Evolutionary conservation across 2,888 invertebrate genomes (phyloP), one percentile per base, ranked within the genome.

Genomic region (Ctenicera cuprea): DNA sequence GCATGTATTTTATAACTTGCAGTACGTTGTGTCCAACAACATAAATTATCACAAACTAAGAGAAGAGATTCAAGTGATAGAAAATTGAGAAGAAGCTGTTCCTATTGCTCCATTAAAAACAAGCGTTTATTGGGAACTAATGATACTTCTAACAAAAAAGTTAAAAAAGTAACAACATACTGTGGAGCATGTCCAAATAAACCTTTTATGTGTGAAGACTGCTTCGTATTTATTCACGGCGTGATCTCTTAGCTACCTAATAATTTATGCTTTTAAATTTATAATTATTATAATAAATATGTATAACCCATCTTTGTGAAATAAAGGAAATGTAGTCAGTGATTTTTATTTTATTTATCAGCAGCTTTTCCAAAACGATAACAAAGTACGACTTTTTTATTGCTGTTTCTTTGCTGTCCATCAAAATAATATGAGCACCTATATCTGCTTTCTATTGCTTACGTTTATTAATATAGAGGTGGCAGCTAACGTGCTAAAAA

Each of bases 111-210:
- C 7, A 16, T 4, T 14, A 45, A 1, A 45, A 45, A 1, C 3
- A 14, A n/a, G 8, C 11, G 16, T n/a, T 3, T 45, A 14, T 12
- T 5, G 7, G 43, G 43, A 14, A 45, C 11, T n/a, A 14, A 45
- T n/a, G 14, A n/a, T n/a, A n/a, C 14, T 5, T 7, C 43, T 45
- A n/a, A 45, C n/a, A 16, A n/a, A n/a, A 11, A 45, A 45, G 14
- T 14, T 45, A 45, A 45, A 45, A 45, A 7, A 45, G 43, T 45
- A 7, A 16, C 43, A 16, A 45, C 5, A n/a, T 45, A 45, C 16
- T 45, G 43, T 16, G 14, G 43, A 14, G 43, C 43, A 45, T 45
- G 14, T 45, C 43, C 41, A 11, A 11, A 41, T 41, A 41, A 41
- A 41, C 41, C 41, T 41, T 41, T 41, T 11, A 41, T 41, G 41